phyloP scores from a whole-genome alignment of 2,113 vertebrate genomes.

The Ptilorrhoa leucosticta region DNA sequence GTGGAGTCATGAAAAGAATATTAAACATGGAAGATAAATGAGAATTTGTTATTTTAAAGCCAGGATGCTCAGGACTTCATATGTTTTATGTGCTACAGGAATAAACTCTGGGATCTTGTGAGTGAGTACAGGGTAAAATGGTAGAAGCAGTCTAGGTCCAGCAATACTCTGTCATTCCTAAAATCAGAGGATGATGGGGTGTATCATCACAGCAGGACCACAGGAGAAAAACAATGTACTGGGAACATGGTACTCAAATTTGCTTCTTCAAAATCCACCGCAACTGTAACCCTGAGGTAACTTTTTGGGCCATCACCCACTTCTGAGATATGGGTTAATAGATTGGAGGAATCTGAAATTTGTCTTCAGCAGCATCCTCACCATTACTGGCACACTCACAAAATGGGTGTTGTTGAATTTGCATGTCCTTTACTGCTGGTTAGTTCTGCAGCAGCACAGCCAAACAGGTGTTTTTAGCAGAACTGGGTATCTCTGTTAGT shows the following conservation, averaged over 20 bases:
- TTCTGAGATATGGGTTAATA: neutral
- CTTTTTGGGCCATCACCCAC: neutral
- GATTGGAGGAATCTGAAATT: neutral
- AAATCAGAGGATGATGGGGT: neutral
- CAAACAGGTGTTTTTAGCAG: neutral
- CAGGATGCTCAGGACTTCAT: neutral
- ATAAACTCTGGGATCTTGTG: neutral
- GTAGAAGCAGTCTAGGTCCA: neutral
- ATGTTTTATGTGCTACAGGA: neutral
- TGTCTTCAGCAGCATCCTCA: neutral
- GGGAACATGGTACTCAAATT: neutral
- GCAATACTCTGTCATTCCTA: neutral
- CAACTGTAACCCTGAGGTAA: neutral
- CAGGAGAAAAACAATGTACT: neutral
- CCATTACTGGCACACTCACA: neutral
- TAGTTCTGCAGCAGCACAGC: neutral
- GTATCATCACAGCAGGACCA: neutral
- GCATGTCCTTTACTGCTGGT: neutral
- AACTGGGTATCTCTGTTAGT: neutral
- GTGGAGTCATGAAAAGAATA: conserved; percentile 18
- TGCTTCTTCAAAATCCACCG: neutral
- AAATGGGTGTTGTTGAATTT: neutral
- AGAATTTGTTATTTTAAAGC: conserved; percentile 26
- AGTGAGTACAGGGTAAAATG: neutral
- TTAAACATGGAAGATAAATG: conserved; percentile 40